Evolutionary conservation across 2,113 vertebrate genomes (phyloP).

Genomic region (Megalops atlanticus): DNA sequence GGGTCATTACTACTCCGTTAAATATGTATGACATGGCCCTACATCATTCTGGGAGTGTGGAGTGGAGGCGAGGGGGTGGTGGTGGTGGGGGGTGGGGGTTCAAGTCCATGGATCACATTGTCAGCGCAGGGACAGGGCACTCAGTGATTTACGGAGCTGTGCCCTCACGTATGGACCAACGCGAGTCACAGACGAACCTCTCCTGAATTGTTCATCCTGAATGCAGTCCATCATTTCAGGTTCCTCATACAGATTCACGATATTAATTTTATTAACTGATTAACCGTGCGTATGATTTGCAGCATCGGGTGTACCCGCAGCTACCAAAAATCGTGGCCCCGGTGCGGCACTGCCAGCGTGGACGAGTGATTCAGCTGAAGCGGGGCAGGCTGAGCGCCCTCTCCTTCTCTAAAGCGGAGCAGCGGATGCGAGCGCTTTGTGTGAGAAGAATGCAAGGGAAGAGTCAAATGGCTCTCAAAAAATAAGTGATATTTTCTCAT

Average conservation of each 20-base stretch:
- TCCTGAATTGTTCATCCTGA: not conserved
- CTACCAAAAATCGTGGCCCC: too few species aligned
- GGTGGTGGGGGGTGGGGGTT: too few species aligned
- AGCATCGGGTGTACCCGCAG: not conserved
- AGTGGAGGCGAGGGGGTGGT: not conserved
- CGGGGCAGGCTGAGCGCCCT: too few species aligned
- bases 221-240: not conserved
- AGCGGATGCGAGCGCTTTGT: not conserved
- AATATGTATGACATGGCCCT: not conserved
- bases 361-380: too few species aligned
- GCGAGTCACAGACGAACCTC: not conserved
- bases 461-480: not conserved
- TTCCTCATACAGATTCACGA: not conserved
- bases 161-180: not conserved
- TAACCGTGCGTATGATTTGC: not conserved
- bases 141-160: not conserved
- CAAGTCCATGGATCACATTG: not conserved
- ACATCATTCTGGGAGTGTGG: not conserved
- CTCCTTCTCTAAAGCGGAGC: too few species aligned
- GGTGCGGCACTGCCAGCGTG: too few species aligned
- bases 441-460: not conserved
- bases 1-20: not conserved
- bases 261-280: not conserved
- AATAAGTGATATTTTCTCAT: not conserved
- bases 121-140: not conserved